Percentiles rank a stretch among this genome's conserved stretches.
Conservation (phyloP, 2,888 invertebrate species). For the Clanis bilineata region DNA sequence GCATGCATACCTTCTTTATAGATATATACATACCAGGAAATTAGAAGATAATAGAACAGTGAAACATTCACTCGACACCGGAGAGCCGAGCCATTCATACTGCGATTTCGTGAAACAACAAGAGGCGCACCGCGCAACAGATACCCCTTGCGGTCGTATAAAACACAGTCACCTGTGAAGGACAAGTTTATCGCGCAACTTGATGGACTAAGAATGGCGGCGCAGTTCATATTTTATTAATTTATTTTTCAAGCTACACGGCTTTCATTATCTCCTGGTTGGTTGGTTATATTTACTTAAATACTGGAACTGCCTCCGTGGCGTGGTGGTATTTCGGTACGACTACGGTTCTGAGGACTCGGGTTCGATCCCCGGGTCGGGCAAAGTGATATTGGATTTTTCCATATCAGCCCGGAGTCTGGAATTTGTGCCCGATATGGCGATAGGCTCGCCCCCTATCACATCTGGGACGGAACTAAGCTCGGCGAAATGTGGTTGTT, state of each 20-base stretch:
- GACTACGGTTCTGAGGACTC: too few relatives aligned
- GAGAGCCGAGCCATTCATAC: constrained; percentile 9
- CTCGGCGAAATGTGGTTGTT: too few relatives aligned
- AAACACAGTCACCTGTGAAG: constrained; percentile 10
- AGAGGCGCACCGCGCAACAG: constrained; percentile 8
- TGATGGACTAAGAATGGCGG: neutral
- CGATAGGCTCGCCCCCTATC: too few relatives aligned
- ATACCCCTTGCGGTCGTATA: neutral
- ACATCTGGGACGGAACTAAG: too few relatives aligned
- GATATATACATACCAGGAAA: constrained; percentile 55
- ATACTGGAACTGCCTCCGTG: too few relatives aligned
- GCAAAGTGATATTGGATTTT: too few relatives aligned
- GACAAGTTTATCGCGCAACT: constrained; percentile 1
- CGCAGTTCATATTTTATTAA: constrained; percentile 11
- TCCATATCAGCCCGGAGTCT: too few relatives aligned
- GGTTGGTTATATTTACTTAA: too few relatives aligned
- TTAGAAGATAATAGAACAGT: constrained; percentile 45
- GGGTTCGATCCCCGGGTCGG: too few relatives aligned
- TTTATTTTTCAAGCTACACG: neutral
- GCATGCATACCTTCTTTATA: constrained; percentile 44
- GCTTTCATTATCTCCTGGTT: neutral
- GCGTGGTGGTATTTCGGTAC: too few relatives aligned
- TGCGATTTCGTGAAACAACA: constrained; percentile 12
- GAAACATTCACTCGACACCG: constrained; percentile 46
- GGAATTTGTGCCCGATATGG: too few relatives aligned